Base-by-base conservation (phyloP, 2,113 vertebrate genomes). In the Ammospiza nelsoni region DNA sequence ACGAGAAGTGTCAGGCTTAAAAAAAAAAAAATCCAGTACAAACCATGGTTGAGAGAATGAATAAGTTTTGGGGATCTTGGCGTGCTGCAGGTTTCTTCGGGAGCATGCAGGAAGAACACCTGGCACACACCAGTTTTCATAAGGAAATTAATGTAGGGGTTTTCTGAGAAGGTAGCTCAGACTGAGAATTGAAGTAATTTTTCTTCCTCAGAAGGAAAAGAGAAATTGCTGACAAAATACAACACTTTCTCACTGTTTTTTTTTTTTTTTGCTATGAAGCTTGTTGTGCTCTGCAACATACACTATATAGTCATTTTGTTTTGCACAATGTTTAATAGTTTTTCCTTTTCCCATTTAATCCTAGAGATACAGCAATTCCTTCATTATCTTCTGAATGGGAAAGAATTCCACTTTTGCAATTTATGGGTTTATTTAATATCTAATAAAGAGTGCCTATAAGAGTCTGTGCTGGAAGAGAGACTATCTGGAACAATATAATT, bases 371-470 rank as follows among this genome's bases (percentile, higher is more conserved):
- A 1, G 17, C 5, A 41, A 83, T 51, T 90, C 28, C 28, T 87
- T 85, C 37, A 52, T 55, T 35, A 54, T 69, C 23, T 79, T 49
- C 67, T 62, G 37, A 76, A 69, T 1, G 9, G 8, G 20, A 82
- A 11, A 54, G 61, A 65, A 43, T 29, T 37, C n/a, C n/a, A 52
- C 41, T 88, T 37, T 15, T 13, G 46, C 0, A 46, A 73, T 79
- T 61, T 69, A 83, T 24, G 23, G 7, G 43, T 85, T 83, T 69
- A n/a, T 92, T 91, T 92, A 85, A 65, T 65, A 82, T 29, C 37
- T 48, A 61, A 84, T 54, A 57, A 67, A 63, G 13, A 80, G 9
- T 33, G 24, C 55, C 25, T 52, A 59, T 22, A 16, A 77, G 9
- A 85, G 43, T 55, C n/a, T 49, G n/a, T 78, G 55, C 39, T 87